Evolutionary conservation across 1,140 invertebrate genomes (phyloP).

Genomic region (Wiebesia pumilae): DNA sequence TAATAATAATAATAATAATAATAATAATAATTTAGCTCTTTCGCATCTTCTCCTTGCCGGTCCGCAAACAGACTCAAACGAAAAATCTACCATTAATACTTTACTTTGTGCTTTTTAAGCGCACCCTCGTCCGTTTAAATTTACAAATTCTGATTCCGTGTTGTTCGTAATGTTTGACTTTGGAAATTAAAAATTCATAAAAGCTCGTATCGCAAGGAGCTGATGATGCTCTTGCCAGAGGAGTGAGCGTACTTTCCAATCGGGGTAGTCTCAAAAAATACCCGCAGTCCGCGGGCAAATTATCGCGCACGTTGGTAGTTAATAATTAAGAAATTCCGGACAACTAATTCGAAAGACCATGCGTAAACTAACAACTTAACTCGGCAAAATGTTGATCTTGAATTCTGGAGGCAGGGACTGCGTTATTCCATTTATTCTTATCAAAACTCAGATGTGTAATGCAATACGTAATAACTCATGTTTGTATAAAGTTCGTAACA

Average conservation of each 20-base stretch:
- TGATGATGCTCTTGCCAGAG: not conserved
- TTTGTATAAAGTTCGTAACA: not conserved
- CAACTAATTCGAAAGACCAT: not conserved
- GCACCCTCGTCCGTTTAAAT: not conserved
- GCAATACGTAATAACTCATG: not conserved
- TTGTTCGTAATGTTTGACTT: not conserved
- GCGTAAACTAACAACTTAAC: not conserved
- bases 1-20: no score
- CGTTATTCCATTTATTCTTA: conserved; percentile 6
- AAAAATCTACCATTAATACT: not conserved
- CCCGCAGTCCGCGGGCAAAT: not conserved
- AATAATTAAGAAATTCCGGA: conserved; percentile 23
- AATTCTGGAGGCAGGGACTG: not conserved
- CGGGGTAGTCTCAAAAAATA: not conserved
- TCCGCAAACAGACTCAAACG: not conserved
- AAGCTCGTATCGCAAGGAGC: not conserved
- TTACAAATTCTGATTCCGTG: conserved; percentile 1
- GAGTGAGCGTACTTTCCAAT: not conserved
- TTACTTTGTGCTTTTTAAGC: not conserved
- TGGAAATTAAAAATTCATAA: not conserved
- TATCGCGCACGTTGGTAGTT: not conserved
- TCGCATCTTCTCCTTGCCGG: not conserved
- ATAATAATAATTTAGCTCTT: not conserved
- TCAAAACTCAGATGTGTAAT: not conserved
- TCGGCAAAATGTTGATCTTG: not conserved